phyloP scores from a whole-genome alignment of 2,797 vertebrate species.

The Aeoliscus strigatus region DNA sequence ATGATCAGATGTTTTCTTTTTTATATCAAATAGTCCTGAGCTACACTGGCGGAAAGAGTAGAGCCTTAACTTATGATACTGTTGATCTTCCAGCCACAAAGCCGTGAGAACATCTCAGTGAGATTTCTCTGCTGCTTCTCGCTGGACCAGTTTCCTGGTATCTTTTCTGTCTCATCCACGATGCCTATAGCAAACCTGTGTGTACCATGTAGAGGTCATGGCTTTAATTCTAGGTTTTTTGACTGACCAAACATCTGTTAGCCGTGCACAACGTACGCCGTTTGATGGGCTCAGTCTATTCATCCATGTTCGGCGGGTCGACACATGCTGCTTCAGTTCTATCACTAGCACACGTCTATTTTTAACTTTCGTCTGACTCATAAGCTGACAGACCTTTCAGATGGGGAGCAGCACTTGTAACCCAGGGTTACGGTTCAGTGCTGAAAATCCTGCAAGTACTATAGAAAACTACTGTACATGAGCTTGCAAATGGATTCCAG shows the following conservation, averaged over 20 bases:
- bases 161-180: slow-evolving; percentile 54
- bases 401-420: no score
- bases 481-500: no score
- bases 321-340: neutral
- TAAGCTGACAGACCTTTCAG: neutral
- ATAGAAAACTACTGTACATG: no score
- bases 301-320: slow-evolving; percentile 9
- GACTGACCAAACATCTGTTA: slow-evolving; percentile 56
- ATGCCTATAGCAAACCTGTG: slow-evolving; percentile 26
- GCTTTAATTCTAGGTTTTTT: slow-evolving; percentile 28
- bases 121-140: slow-evolving; percentile 41
- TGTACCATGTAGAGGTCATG: slow-evolving; percentile 12
- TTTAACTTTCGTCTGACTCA: slow-evolving; percentile 16
- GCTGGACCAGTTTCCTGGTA: slow-evolving; percentile 44
- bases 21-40: slow-evolving; percentile 78
- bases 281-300: slow-evolving; percentile 17
- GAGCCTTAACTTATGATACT: slow-evolving; percentile 84
- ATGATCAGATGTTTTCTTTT: slow-evolving; percentile 82
- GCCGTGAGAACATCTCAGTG: slow-evolving; percentile 52
- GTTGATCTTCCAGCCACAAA: slow-evolving; percentile 79
- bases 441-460: no score
- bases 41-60: slow-evolving; percentile 70
- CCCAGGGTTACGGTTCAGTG: no score
- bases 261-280: slow-evolving; percentile 15
- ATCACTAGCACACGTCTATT: slow-evolving; percentile 10